Base-by-base conservation (phyloP, 2,113 vertebrate species). In the Oxyura jamaicensis region DNA sequence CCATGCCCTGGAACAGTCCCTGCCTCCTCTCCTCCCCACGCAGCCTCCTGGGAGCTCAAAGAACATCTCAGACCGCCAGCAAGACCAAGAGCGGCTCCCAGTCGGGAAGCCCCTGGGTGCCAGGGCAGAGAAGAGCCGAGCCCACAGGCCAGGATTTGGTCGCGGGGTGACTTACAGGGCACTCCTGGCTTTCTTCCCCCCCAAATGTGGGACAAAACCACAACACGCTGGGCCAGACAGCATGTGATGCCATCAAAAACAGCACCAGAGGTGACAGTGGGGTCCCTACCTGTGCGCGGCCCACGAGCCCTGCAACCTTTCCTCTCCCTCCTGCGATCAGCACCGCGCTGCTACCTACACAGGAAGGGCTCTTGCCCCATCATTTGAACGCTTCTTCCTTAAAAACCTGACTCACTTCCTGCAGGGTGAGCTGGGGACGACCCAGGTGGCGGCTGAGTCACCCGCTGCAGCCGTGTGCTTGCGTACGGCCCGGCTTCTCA, bases 321-420 rank as follows among this genome's bases (percentile, higher is more conserved):
- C 0, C 0, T 11, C n/a, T 77, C 52, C 60, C 66, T 79, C 58
- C 84, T 17, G 71, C 0, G 1, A 10, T 59, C 2, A 0, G 13
- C 1, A 0, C 73, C 5, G 3, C 56, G 48, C 69, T 26, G 26
- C 86, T 92, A 62, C 84, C 3, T 0, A 0, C 1, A 67, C 84
- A 68, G 69, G 48, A 62, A 80, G 39, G 21, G 6, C 83, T 93
- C 86, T 83, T 75, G 53, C 93, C 92, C 90, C 93, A 95, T 56
- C 79, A 1, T 33, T 44, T 86, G 2, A 48, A 48, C 23, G 13
- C 28, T 63, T 36, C 91, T 91, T 78, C 93, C 91, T 91, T 50
- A 39, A 91, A 91, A 84, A 81, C 90, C 87, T 94, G 96, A 96
- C 86, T 96, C 93, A 96, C 4, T 94, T 96, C 96, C 95, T 91